Conservation (phyloP, 2,797 vertebrate species). For the Chaenodraco wilsoni region DNA sequence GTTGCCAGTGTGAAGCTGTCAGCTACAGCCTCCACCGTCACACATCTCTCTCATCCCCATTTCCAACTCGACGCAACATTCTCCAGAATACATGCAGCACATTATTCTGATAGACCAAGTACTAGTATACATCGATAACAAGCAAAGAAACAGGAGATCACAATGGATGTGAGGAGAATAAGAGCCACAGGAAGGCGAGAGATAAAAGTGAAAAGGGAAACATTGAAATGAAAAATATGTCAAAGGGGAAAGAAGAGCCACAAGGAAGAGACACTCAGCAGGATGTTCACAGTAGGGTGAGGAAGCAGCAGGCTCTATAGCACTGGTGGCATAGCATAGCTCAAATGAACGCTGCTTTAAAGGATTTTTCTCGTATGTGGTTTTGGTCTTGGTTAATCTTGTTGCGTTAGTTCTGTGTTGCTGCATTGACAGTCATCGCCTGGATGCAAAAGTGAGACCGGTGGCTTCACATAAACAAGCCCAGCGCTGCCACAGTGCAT, state of each 20-base stretch:
- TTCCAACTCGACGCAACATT: slow-evolving; percentile 26
- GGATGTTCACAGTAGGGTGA: slow-evolving; percentile 42
- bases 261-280: slow-evolving; percentile 28
- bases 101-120: neutral
- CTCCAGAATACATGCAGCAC: slow-evolving; percentile 8
- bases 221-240: slow-evolving; percentile 8
- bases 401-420: slow-evolving; percentile 30
- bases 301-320: slow-evolving; percentile 32
- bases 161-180: neutral
- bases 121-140: neutral
- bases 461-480: slow-evolving; percentile 67
- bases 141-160: neutral
- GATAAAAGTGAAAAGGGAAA: slow-evolving; percentile 24
- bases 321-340: slow-evolving; percentile 13
- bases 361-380: neutral
- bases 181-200: neutral
- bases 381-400: slow-evolving; percentile 14
- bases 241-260: slow-evolving; percentile 10
- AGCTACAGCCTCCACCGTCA: slow-evolving; percentile 12
- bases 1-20: slow-evolving; percentile 12
- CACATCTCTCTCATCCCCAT: slow-evolving; percentile 23
- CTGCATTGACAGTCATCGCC: slow-evolving; percentile 40
- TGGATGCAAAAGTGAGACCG: slow-evolving; percentile 64
- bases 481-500: slow-evolving; percentile 67
- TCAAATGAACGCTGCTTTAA: slow-evolving; percentile 14